Percentiles rank a stretch among this genome's conserved stretches.
These are phyloP conservation scores for Pristionchus japonicus DNA, from an alignment of 2,888 invertebrate species.

Conservation along the genomic window DNA sequence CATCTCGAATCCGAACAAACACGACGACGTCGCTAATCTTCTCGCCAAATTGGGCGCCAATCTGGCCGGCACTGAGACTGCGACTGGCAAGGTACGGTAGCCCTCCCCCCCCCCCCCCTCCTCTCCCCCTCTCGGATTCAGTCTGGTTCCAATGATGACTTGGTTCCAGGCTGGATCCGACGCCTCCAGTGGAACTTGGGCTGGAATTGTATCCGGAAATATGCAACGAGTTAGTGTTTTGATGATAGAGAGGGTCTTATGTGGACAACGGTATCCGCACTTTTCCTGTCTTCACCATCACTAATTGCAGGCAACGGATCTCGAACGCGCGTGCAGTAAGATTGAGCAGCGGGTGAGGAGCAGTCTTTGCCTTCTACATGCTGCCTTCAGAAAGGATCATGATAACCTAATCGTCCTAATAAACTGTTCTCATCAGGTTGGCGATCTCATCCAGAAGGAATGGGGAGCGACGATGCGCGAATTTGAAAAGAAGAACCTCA, in stretches of 20 bases:
- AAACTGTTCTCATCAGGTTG: background rate
- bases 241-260: background rate
- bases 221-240: background rate
- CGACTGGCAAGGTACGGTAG: background rate
- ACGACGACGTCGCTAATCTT: conserved; percentile 30
- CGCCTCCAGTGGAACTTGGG: background rate
- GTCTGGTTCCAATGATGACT: background rate
- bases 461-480: background rate
- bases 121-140: background rate
- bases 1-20: background rate
- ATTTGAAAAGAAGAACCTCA: background rate
- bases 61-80: conserved; percentile 1
- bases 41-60: conserved; percentile 18
- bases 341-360: background rate
- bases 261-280: background rate
- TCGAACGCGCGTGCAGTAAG: conserved; percentile 1
- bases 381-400: too few relatives aligned
- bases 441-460: conserved; percentile 16
- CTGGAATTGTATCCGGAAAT: background rate
- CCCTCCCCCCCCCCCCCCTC: background rate
- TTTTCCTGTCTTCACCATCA: background rate
- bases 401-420: background rate
- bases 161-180: background rate
- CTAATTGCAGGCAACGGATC: background rate
- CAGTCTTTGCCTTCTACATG: too few relatives aligned